Evolutionary conservation across 2,113 vertebrate species (phyloP), one percentile per base, ranked within the genome.

Genomic region (Dicaeum eximium): DNA sequence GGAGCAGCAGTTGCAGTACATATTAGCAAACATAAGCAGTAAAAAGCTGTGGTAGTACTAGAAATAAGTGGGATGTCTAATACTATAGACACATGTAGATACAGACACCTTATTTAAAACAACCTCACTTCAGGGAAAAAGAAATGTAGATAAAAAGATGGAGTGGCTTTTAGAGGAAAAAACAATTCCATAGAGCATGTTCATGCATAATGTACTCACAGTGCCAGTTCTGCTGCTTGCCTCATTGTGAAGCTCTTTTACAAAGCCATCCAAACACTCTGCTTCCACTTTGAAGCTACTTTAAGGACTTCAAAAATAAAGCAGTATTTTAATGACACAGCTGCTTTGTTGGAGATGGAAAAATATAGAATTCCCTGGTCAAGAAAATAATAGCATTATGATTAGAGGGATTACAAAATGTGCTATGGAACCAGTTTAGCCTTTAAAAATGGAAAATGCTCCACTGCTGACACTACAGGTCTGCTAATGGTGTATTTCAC

Each of bases 21-120:
- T 90, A 86, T 93, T 84, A 86, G 72, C 80, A 92, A 97, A 93
- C 88, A 90, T 56, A 80, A 83, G 85, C 53, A 57, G 72, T 78
- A 61, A 88, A 83, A 78, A 81, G 30, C 75, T 1, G 1, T 53
- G 38, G 40, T 57, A 64, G 44, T 57, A 79, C 69, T 50, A 88
- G 77, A 94, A 88, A 73, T 86, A 88, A 96, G 45, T 87, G 69
- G 56, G 53, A 58, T 88, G 37, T 78, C 65, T 87, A 81, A 54
- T 90, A 58, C 40, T 80, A 21, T 62, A 75, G 75, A 69, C 40
- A 47, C 53, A n/a, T 53, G 22, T 74, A 87, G 93, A 81, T 30
- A 75, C 12, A 87, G 75, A 54, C 8, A 12, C 13, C 20, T 80
- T 86, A 65, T 88, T 88, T 80, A 69, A 91, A 93, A 89, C 21